These are phyloP conservation scores for Petrocephalus microphthalmus DNA, from an alignment of 2,113 vertebrate genomes.

Conservation along the genomic window DNA sequence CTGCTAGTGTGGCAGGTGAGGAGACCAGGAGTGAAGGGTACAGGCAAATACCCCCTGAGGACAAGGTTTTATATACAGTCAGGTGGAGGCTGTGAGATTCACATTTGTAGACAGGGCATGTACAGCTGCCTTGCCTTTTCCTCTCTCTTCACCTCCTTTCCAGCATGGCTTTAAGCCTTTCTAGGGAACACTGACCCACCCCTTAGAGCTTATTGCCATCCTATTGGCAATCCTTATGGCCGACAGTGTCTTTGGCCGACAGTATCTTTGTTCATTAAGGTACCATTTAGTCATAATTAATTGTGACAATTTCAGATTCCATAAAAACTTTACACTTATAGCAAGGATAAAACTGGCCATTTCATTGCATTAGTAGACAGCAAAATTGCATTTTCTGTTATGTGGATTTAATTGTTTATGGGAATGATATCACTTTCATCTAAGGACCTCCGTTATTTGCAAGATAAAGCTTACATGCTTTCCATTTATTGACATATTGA, in stretches of 20 bases:
- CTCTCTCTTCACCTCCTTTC: background rate
- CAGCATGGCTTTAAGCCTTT: background rate
- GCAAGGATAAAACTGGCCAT: background rate
- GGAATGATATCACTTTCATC: background rate
- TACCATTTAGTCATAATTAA: background rate
- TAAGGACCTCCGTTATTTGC: background rate
- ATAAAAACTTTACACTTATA: background rate
- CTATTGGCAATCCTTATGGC: background rate
- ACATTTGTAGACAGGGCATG: background rate
- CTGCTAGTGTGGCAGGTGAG: background rate
- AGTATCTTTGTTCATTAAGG: background rate
- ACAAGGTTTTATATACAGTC: background rate
- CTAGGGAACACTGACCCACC: background rate
- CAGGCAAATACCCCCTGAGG: background rate
- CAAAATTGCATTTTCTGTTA: background rate
- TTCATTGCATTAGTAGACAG: background rate
- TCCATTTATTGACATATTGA: conserved; percentile 15
- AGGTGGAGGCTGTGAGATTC: background rate
- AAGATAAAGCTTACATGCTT: background rate
- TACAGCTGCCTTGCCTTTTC: background rate
- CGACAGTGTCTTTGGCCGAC: too few relatives aligned
- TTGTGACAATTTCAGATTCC: background rate
- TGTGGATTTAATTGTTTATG: background rate
- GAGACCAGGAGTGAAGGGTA: background rate
- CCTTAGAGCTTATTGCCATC: background rate